Conservation (phyloP, 1,140 invertebrate species). For the Myzus persicae region DNA sequence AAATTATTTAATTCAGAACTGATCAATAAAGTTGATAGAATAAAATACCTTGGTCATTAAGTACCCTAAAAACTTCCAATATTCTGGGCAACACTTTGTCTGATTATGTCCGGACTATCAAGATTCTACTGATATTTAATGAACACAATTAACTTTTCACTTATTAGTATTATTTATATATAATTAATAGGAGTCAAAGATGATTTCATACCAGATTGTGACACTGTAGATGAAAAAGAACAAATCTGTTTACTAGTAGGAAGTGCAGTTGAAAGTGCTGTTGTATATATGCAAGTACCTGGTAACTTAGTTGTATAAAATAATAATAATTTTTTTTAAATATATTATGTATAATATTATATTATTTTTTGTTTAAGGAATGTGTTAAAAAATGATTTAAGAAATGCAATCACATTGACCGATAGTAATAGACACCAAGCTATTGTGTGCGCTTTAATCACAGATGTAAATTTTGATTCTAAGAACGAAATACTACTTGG, state of each 20-base stretch:
- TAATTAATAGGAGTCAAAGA: background rate
- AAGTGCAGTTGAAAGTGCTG: slow-evolving; percentile 29
- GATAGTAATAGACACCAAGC: background rate
- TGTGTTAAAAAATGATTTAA: slow-evolving; percentile 23
- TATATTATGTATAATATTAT: background rate
- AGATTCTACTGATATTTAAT: background rate
- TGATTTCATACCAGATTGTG: background rate
- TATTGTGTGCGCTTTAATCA: background rate
- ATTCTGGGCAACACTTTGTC: background rate
- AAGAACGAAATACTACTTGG: slow-evolving; percentile 51
- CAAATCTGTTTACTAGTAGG: slow-evolving; percentile 47
- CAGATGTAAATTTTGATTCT: slow-evolving; percentile 49
- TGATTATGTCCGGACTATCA: background rate
- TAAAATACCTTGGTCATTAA: background rate
- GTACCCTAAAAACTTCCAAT: background rate
- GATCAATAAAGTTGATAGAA: background rate
- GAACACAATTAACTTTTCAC: background rate
- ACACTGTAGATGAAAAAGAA: slow-evolving; percentile 44
- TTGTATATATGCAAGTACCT: slow-evolving; percentile 56
- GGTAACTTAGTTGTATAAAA: slow-evolving; percentile 12
- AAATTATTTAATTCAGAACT: too few species aligned
- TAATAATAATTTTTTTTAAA: background rate
- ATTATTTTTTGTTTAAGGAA: slow-evolving; percentile 44
- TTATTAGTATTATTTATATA: background rate
- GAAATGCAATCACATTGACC: background rate